phyloP scores from a whole-genome alignment of 2,888 invertebrate genomes.

The Acleris holmiana region DNA sequence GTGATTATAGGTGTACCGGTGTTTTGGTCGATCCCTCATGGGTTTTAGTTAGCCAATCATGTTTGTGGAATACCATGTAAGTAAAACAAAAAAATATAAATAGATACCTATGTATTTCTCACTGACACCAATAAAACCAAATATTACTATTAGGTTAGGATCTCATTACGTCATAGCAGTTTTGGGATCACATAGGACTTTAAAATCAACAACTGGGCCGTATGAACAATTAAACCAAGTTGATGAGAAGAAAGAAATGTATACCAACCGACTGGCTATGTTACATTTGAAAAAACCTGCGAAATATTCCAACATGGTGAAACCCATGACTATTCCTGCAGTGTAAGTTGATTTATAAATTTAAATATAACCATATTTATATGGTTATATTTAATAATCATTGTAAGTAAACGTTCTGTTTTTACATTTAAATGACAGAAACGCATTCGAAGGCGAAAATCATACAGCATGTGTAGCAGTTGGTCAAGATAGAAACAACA shows the following conservation, averaged over 20 bases:
- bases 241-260: slow-evolving; percentile 83
- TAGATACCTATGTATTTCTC: too few relatives aligned
- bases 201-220: slow-evolving; percentile 85
- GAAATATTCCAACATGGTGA: slow-evolving; percentile 85
- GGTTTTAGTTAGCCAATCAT: slow-evolving; percentile 86
- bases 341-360: slow-evolving; percentile 61
- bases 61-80: slow-evolving; percentile 74
- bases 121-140: too few relatives aligned
- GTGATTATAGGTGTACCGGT: slow-evolving; percentile 88
- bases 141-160: slow-evolving; percentile 65
- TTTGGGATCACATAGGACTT: slow-evolving; percentile 87
- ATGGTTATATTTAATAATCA: too few relatives aligned
- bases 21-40: slow-evolving; percentile 87
- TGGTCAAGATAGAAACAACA: slow-evolving; percentile 80
- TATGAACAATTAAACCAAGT: slow-evolving; percentile 88
- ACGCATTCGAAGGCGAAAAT: slow-evolving; percentile 52
- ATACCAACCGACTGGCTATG: slow-evolving; percentile 85
- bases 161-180: slow-evolving; percentile 86
- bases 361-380: too few relatives aligned
- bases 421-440: slow-evolving; percentile 46
- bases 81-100: slow-evolving; percentile 42
- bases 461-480: slow-evolving; percentile 86
- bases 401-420: too few relatives aligned
- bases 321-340: slow-evolving; percentile 85
- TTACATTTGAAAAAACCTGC: slow-evolving; percentile 86